A percentile compares a stretch with the other conserved stretches of the same genome.
phyloP scores from a whole-genome alignment of 2,113 vertebrate species.

The Thinocorus orbignyianus region DNA sequence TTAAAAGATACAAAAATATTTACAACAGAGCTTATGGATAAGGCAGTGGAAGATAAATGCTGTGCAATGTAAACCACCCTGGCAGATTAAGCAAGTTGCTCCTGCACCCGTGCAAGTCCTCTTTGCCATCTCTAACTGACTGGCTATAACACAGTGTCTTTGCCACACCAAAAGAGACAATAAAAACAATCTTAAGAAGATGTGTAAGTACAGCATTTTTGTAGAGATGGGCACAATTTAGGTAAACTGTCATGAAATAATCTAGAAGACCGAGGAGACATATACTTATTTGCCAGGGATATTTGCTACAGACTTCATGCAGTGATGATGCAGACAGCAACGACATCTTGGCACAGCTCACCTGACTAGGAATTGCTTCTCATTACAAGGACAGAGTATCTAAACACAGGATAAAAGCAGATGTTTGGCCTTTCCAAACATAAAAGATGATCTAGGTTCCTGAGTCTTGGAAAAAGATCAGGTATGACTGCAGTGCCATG shows the following conservation, averaged over 20 bases:
- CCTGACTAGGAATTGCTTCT: not conserved
- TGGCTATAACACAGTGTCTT: not conserved
- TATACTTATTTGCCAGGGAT: not conserved
- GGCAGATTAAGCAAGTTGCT: not conserved
- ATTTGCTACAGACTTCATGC: accelerated
- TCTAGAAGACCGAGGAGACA: not conserved
- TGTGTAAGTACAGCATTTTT: not conserved
- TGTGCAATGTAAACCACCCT: not conserved
- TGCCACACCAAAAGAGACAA: not conserved
- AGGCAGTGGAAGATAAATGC: not conserved
- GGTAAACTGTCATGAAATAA: not conserved
- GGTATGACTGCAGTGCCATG: accelerated
- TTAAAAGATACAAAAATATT: not conserved
- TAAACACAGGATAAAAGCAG: not conserved
- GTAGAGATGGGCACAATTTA: not conserved
- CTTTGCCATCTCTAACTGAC: not conserved
- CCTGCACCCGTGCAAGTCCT: too few relatives aligned
- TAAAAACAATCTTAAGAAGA: not conserved
- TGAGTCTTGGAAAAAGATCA: accelerated
- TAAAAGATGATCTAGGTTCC: not conserved
- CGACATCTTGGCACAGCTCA: not conserved
- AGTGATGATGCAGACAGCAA: not conserved
- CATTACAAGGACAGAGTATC: not conserved
- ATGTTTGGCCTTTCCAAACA: not conserved
- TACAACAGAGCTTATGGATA: not conserved